These are phyloP conservation scores for Neodiprion lecontei DNA, from an alignment of 1,140 invertebrate genomes.

Conservation along the genomic window DNA sequence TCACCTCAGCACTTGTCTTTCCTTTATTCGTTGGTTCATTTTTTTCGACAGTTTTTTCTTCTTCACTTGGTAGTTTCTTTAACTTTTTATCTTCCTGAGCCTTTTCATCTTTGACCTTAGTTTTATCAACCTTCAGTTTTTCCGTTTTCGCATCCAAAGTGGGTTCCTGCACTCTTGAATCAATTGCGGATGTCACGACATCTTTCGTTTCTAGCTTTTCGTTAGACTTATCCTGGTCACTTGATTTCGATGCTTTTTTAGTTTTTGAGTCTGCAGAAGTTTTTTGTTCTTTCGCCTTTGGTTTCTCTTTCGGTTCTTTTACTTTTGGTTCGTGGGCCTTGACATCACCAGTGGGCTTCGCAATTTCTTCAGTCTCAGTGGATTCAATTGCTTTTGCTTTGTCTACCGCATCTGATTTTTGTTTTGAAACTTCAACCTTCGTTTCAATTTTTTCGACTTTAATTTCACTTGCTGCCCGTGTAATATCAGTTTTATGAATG, in stretches of 20 bases:
- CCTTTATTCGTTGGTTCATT: background rate
- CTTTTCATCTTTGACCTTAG: conserved; percentile 8
- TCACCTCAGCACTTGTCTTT: background rate
- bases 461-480: background rate
- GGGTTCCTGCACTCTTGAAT: background rate
- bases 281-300: conserved; percentile 18
- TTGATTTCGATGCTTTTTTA: conserved; percentile 18
- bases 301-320: conserved; percentile 12
- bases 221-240: conserved; percentile 14
- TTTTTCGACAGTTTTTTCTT: conserved; percentile 21
- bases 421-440: background rate
- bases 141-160: conserved; percentile 26
- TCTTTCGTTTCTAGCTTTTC: conserved; percentile 4
- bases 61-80: conserved; percentile 12
- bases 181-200: background rate
- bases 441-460: background rate
- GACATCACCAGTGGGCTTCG: background rate
- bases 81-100: background rate
- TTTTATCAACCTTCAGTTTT: conserved; percentile 49
- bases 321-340: background rate
- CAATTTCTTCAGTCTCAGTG: background rate
- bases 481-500: background rate
- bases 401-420: background rate
- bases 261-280: conserved; percentile 12
- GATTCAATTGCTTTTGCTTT: conserved; percentile 15